Base-by-base conservation (phyloP, 1,140 invertebrate genomes). In the Chrysoperla carnea region DNA sequence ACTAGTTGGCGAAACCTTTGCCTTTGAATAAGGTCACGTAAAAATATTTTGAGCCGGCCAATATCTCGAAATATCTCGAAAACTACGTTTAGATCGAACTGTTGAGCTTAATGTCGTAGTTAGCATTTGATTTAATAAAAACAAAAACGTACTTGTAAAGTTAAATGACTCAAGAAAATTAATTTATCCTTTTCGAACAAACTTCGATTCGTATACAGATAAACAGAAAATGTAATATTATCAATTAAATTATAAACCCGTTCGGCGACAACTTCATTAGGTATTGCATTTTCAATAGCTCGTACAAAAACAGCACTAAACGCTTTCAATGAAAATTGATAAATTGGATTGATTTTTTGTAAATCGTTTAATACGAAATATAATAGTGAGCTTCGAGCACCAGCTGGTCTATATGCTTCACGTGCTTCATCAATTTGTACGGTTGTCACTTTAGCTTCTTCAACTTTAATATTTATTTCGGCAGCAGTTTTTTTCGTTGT, bases 311-410 rank as follows among this genome's bases (percentile, higher is more conserved):
- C 89, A 4, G 86, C 79, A 50, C 79, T 91, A 62, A 93, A 95
- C 0, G 91, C 87, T 63, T 95, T 94, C 28, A 97, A 58, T 0
- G 90, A 95, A 66, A 96, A 97, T 55, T 95, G 89, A 61, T 97
- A 97, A 50, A 96, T 88, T 38, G 84, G 86, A 63, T 95, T 92
- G 45, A 96, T 94, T 60, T 90, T 91, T 61, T 79, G 73, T 17
- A 97, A 60, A 51, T 96, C 91, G 55, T 90, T 94, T 36, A 97
- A 64, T 41, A 95, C 89, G 56, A 97, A 97, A 59, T 95, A 97
- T 0, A 96, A 63, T 3, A 96, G 69, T 3, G 90, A 93, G 1
- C 88, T 86, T 44, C 90, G 63, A 1, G 78, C 70, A 0, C 91
- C 88, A 12, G 85, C 87, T 15, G 80, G 74, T 41, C 91, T 71